Base-by-base conservation (phyloP, 2,113 vertebrate genomes). In the Chloebia gouldiae region DNA sequence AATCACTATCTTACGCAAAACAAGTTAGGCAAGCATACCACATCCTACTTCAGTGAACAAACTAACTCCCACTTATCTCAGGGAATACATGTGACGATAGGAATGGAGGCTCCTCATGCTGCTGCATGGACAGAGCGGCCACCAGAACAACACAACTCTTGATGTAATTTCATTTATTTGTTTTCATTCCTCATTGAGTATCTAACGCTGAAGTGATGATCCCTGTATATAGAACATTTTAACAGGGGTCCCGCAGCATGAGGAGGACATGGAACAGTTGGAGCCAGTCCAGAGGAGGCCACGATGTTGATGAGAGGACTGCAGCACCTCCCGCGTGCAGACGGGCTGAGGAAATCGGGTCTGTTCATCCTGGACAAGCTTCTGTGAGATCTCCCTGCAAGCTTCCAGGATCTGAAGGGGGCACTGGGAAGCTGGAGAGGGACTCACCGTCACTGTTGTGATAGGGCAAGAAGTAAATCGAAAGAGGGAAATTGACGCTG, bases 41-140 rank as follows among this genome's bases (percentile, higher is more conserved):
- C n/a, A n/a, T n/a, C n/a, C n/a, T n/a, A n/a, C n/a, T n/a, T n/a
- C n/a, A n/a, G n/a, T n/a, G n/a, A n/a, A n/a, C n/a, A n/a, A n/a
- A n/a, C n/a, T n/a, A n/a, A n/a, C n/a, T n/a, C n/a, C n/a, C n/a
- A n/a, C n/a, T n/a, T n/a, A n/a, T n/a, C n/a, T n/a, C n/a, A n/a
- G 17, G 13, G 37, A 4, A n/a, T 2, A 1, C 0, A 7, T 4
- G 22, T 10, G 35, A 27, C 1, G 6, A 3, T 3, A 15, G 19
- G 8, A 27, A 12, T 6, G 1, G 31, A 73, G 19, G 20, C 13
- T 23, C 18, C 39, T 45, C 53, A 7, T 2, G 23, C 75, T 37
- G 30, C 22, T 6, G 22, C 21, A 25, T 24, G 19, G 47, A 10
- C 8, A 20, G 30, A 39, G 71, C 50, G 5, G 56, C 56, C 16